phyloP scores from a whole-genome alignment of 2,113 vertebrate species.

The Hyla sarda region DNA sequence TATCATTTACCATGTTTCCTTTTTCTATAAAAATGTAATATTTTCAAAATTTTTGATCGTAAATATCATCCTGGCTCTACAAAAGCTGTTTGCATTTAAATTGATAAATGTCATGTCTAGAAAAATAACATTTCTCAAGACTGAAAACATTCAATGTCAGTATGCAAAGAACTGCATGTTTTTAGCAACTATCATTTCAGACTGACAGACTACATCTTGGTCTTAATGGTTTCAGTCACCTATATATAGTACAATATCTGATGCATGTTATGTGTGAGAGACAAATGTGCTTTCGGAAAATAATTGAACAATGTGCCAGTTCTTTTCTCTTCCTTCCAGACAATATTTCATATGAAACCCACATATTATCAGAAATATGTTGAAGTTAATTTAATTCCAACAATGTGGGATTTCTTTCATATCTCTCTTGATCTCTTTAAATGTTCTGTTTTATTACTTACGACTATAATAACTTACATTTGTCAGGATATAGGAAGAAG shows the following conservation, averaged over 20 bases:
- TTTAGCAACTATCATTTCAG: constrained; percentile 38
- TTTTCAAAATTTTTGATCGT: background rate
- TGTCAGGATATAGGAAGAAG: background rate
- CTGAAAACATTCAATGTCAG: constrained; percentile 37
- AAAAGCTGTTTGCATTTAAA: constrained; percentile 40
- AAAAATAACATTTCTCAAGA: constrained; percentile 41
- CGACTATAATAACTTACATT: background rate
- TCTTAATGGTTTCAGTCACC: constrained; percentile 36
- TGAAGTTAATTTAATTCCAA: background rate
- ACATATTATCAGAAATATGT: background rate
- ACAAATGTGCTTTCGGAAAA: background rate
- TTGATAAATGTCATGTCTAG: constrained; percentile 35
- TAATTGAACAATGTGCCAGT: background rate
- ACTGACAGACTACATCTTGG: constrained; percentile 39
- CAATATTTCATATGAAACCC: background rate
- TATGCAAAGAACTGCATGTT: constrained; percentile 31
- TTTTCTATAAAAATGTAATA: background rate
- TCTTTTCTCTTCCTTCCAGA: constrained; percentile 8
- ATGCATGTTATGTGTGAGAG: constrained; percentile 21
- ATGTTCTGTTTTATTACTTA: background rate
- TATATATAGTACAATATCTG: constrained; percentile 2
- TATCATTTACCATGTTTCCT: background rate
- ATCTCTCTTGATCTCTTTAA: background rate
- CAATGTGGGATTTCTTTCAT: background rate
- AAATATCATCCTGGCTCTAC: constrained; percentile 17